Percentiles rank a stretch among this genome's conserved stretches.
phyloP scores from a whole-genome alignment of 2,113 vertebrate species.

The Plecotus auritus region DNA sequence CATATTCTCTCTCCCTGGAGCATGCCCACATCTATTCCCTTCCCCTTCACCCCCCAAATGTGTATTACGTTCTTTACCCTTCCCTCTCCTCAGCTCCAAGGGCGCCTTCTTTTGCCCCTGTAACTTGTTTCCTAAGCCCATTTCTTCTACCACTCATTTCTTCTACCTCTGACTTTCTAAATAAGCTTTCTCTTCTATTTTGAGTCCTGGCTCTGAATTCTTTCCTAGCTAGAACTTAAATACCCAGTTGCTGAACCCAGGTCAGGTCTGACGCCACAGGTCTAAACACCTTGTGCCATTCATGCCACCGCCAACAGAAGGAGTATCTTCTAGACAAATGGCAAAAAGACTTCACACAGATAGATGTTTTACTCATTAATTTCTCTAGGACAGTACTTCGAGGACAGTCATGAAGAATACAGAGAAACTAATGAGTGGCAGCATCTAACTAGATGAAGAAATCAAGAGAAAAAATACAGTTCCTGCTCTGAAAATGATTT shows the following conservation, averaged over 20 bases:
- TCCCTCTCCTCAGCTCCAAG: background rate
- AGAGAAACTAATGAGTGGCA: background rate
- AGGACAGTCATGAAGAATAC: background rate
- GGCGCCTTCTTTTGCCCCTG: background rate
- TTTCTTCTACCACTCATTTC: background rate
- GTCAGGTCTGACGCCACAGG: background rate
- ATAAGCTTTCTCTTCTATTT: background rate
- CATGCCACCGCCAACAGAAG: background rate
- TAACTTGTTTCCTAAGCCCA: background rate
- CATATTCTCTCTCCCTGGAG: background rate
- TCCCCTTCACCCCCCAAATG: background rate
- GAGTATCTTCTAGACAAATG: background rate
- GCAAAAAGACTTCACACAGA: background rate
- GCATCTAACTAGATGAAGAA: background rate
- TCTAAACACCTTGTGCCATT: background rate
- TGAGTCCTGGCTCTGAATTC: background rate
- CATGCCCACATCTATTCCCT: background rate
- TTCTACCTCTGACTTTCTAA: background rate
- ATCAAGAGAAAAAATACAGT: background rate
- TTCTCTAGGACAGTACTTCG: background rate
- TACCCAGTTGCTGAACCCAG: background rate
- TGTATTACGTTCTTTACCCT: background rate
- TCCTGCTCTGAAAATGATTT: background rate
- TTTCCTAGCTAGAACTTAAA: background rate
- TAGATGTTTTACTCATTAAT: background rate